These are phyloP conservation scores for Papilio polytes DNA, from an alignment of 1,140 invertebrate genomes.

Conservation along the genomic window DNA sequence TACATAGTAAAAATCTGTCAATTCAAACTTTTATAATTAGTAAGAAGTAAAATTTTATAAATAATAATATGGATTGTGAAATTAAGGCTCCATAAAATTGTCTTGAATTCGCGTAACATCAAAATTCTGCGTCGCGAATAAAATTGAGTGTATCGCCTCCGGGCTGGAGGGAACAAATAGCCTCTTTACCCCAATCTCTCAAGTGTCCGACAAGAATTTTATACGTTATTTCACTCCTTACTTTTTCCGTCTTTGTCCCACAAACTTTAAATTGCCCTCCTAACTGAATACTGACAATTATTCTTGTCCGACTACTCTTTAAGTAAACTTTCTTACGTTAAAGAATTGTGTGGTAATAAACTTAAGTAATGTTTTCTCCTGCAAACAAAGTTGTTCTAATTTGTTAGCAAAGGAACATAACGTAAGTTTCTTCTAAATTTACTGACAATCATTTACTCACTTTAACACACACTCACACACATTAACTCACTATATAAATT, in stretches of 20 bases:
- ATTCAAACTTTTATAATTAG: too few species aligned
- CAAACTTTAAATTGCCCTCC: conserved; percentile 35
- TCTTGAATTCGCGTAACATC: conserved; percentile 26
- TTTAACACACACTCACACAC: too few species aligned
- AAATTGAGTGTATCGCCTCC: conserved; percentile 37
- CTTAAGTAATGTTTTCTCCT: conserved; percentile 8
- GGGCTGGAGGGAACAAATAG: conserved; percentile 34
- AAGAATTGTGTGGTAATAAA: conserved; percentile 34
- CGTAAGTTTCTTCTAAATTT: not conserved
- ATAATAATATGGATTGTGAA: not conserved
- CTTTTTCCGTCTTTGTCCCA: conserved; percentile 10
- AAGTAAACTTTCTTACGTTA: conserved; percentile 28
- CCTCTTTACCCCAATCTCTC: conserved; percentile 38
- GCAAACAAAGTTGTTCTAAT: conserved; percentile 5
- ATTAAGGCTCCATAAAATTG: conserved; percentile 24
- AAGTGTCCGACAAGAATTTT: conserved; percentile 41
- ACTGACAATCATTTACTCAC: too few species aligned
- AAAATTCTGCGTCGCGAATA: conserved; percentile 32
- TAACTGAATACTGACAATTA: conserved; percentile 40
- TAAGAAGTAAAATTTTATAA: not conserved
- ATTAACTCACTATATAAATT: not conserved
- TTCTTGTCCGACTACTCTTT: conserved; percentile 31
- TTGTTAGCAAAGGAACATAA: not conserved
- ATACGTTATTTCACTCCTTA: conserved; percentile 37
- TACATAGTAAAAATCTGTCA: too few species aligned